A percentile compares a stretch with the other conserved stretches of the same genome.
Evolutionary conservation across 2,113 vertebrate species (phyloP).

Genomic region (Epinephelus lanceolatus): DNA sequence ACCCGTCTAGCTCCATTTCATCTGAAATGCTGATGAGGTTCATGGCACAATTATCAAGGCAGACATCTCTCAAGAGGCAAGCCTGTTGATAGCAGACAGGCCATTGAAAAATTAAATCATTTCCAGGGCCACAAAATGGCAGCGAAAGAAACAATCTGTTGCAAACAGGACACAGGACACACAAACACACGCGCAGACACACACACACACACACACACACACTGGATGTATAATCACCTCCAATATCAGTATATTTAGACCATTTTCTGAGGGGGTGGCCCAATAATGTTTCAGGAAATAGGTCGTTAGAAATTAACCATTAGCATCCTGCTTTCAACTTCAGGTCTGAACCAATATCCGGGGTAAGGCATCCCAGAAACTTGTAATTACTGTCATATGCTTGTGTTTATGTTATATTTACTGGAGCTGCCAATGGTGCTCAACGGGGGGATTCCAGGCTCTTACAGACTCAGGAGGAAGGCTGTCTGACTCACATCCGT

Average conservation of each 20-base stretch:
- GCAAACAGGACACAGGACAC: slow-evolving; percentile 41
- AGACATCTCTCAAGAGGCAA: slow-evolving; percentile 79
- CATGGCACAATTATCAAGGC: slow-evolving; percentile 84
- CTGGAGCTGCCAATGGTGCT: slow-evolving; percentile 45
- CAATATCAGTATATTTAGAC: slow-evolving; percentile 56
- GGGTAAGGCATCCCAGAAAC: slow-evolving; percentile 25
- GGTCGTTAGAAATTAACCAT: slow-evolving; percentile 73
- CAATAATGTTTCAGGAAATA: slow-evolving; percentile 72
- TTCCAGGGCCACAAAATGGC: slow-evolving; percentile 72
- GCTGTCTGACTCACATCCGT: slow-evolving; percentile 65
- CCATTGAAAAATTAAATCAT: slow-evolving; percentile 80
- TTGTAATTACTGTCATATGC: slow-evolving; percentile 80
- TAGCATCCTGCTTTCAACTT: slow-evolving; percentile 69
- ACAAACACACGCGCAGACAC: not conserved
- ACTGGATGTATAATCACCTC: slow-evolving; percentile 35
- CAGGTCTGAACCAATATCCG: slow-evolving; percentile 69
- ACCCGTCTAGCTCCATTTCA: slow-evolving; percentile 84
- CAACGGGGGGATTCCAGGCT: slow-evolving; percentile 24
- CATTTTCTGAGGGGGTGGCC: slow-evolving; percentile 61
- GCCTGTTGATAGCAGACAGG: slow-evolving; percentile 79
- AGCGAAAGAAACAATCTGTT: slow-evolving; percentile 62
- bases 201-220: slow-evolving; percentile 32
- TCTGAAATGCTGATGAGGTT: slow-evolving; percentile 85
- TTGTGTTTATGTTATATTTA: slow-evolving; percentile 70
- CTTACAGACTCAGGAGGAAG: slow-evolving; percentile 28